These are phyloP conservation scores for Cepaea hortensis DNA, from an alignment of 2,888 invertebrate genomes.

Conservation along the genomic window DNA sequence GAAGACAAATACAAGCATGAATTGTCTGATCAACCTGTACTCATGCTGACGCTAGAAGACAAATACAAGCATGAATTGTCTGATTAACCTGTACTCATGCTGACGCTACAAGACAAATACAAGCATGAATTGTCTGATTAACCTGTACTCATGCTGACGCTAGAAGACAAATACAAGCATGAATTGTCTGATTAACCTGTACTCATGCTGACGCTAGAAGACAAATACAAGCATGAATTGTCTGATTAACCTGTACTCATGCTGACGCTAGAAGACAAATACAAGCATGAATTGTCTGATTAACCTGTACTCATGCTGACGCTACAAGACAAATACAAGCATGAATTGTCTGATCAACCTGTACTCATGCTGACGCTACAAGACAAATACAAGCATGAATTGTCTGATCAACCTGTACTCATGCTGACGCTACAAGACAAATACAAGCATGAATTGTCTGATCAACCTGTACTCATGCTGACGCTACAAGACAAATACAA, in stretches of 20 bases:
- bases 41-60: conserved; percentile 21
- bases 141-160: conserved; percentile 37
- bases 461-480: conserved; percentile 37
- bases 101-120: not conserved
- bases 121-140: not conserved
- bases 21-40: conserved; percentile 18
- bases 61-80: not conserved
- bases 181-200: conserved; percentile 10
- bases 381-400: not conserved
- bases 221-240: not conserved
- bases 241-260: conserved; percentile 30
- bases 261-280: not conserved
- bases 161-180: not conserved
- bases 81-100: conserved; percentile 29
- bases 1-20: not conserved
- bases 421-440: conserved; percentile 3
- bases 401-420: conserved; percentile 28
- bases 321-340: not conserved
- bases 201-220: conserved; percentile 27
- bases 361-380: conserved; percentile 30
- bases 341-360: conserved; percentile 12
- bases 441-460: not conserved
- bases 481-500: not conserved
- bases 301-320: conserved; percentile 37
- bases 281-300: not conserved